Evolutionary conservation across 2,888 invertebrate species (phyloP).

Genomic region (Eueremaeus valkanovi): DNA sequence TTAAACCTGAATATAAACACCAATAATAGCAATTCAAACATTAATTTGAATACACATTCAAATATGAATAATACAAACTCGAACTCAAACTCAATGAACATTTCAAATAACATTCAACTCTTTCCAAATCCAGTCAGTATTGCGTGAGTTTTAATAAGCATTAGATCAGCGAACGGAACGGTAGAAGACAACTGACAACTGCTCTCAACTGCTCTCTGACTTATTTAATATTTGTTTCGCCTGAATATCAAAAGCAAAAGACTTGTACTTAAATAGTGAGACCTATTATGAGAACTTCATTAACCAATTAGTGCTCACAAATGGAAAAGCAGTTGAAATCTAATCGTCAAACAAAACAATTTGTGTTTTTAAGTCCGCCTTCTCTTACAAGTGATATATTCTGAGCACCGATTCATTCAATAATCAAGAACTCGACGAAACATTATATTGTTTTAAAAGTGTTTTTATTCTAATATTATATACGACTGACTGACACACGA

Average conservation of each 20-base stretch:
- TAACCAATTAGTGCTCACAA: not conserved
- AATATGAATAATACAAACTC: conserved; percentile 4
- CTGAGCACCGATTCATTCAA: conserved; percentile 13
- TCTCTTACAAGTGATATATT: conserved; percentile 28
- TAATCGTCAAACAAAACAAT: not conserved
- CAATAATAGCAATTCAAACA: not conserved
- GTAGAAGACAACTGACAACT: not conserved
- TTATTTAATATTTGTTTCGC: no score
- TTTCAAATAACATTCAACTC: conserved; percentile 14
- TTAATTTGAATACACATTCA: not conserved
- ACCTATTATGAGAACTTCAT: not conserved
- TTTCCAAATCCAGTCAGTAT: conserved; percentile 33
- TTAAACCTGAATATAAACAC: not conserved
- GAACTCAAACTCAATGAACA: conserved; percentile 22
- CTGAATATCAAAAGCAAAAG: not conserved
- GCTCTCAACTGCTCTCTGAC: conserved; percentile 4
- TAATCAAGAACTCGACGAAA: not conserved
- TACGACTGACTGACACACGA: not conserved
- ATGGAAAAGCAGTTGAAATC: not conserved
- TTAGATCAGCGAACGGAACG: not conserved
- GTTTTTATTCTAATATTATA: not conserved
- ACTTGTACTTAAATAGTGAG: conserved; percentile 16
- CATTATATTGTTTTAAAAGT: not conserved
- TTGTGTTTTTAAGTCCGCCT: conserved; percentile 12
- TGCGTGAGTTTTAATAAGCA: not conserved